phyloP scores from a whole-genome alignment of 2,113 vertebrate species.

The Scophthalmus maximus region DNA sequence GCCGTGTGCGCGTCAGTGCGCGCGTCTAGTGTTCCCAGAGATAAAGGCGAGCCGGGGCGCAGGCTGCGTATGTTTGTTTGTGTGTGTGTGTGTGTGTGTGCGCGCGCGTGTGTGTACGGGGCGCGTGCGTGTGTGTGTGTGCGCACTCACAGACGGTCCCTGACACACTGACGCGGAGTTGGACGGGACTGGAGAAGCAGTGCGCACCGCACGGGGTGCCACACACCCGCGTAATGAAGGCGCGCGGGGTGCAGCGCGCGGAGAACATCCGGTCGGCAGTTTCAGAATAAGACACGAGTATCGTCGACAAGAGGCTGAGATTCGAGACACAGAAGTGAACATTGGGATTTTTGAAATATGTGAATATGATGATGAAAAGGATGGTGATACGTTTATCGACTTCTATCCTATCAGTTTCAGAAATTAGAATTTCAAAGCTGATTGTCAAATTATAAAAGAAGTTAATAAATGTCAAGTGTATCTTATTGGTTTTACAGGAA shows the following conservation, averaged over 20 bases:
- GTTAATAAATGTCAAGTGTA: too few relatives aligned
- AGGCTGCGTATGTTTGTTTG: background rate
- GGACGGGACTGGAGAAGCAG: slow-evolving; percentile 62
- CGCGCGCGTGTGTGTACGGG: slow-evolving; percentile 4
- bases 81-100: background rate
- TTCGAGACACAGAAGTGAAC: background rate
- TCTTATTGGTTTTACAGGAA: too few relatives aligned
- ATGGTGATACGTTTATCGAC: too few relatives aligned
- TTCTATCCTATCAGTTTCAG: too few relatives aligned
- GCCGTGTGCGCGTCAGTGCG: slow-evolving; percentile 25
- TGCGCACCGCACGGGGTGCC: slow-evolving; percentile 52
- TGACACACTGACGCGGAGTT: slow-evolving; percentile 60
- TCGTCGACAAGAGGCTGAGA: background rate
- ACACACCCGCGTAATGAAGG: slow-evolving; percentile 37
- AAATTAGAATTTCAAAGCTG: too few relatives aligned
- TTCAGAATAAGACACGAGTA: slow-evolving; percentile 61
- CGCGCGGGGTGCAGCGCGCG: background rate
- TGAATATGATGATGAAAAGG: too few relatives aligned
- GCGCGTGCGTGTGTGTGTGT: slow-evolving; percentile 20
- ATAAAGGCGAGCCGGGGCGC: too few relatives aligned
- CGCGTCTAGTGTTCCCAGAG: too few relatives aligned
- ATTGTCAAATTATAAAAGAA: too few relatives aligned
- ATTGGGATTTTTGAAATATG: too few relatives aligned
- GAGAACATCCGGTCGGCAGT: background rate
- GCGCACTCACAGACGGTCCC: slow-evolving; percentile 57